Percentiles rank a stretch among this genome's conserved stretches.
These are phyloP conservation scores for Melanophora roralis DNA, from an alignment of 2,888 invertebrate species.

Conservation along the genomic window DNA sequence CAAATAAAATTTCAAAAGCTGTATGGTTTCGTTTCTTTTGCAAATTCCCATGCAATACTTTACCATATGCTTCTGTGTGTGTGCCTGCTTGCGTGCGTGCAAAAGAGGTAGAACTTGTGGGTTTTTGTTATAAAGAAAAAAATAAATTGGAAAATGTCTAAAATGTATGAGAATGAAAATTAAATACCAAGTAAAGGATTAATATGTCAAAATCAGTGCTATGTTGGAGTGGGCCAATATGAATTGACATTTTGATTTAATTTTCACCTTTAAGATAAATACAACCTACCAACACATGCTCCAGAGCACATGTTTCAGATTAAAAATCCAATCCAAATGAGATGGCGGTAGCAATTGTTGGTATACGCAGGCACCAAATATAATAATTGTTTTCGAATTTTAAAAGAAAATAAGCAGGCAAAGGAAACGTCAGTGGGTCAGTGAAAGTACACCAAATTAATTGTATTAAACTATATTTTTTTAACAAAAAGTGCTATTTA, in stretches of 20 bases:
- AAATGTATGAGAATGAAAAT: conserved; percentile 3
- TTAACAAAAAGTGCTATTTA: no score
- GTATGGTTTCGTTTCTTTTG: not conserved
- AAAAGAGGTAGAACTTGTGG: conserved; percentile 14
- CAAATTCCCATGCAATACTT: not conserved
- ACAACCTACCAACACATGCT: not conserved
- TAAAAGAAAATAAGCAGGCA: no score
- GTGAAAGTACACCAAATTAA: no score
- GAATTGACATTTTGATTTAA: conserved; percentile 56
- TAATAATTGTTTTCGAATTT: no score
- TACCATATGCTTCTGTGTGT: not conserved
- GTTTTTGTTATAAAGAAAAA: not conserved
- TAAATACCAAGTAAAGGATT: conserved; percentile 44
- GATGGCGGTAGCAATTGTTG: no score
- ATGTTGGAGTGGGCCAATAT: conserved; percentile 33
- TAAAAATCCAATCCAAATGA: no score
- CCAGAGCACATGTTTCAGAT: no score
- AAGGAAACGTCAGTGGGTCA: no score
- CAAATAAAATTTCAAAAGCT: no score
- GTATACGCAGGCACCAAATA: no score
- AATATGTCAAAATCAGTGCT: conserved; percentile 52
- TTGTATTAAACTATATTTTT: no score
- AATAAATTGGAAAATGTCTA: not conserved
- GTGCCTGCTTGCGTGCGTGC: not conserved
- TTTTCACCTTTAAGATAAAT: conserved; percentile 25